phyloP scores from a whole-genome alignment of 2,888 invertebrate genomes.

The Thecocarcelia acutangulata region DNA sequence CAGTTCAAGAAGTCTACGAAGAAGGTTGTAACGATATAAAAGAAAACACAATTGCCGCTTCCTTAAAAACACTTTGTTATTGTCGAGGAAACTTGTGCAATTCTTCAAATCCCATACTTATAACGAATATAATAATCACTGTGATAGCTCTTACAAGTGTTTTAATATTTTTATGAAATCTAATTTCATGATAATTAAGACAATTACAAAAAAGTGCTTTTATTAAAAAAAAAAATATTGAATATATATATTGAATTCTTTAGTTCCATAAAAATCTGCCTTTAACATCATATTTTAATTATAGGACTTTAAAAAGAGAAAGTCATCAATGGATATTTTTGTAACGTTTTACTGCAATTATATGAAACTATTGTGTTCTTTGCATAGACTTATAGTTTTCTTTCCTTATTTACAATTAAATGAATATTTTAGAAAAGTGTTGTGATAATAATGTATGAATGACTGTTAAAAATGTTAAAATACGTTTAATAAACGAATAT shows the following conservation, averaged over 20 bases:
- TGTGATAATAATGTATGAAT: slow-evolving; percentile 46
- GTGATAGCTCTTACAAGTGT: slow-evolving; percentile 51
- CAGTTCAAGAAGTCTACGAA: slow-evolving; percentile 86
- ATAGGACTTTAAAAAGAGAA: background rate
- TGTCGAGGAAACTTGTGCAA: slow-evolving; percentile 90
- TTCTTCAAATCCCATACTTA: slow-evolving; percentile 77
- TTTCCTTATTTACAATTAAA: slow-evolving; percentile 17
- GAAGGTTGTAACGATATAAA: slow-evolving; percentile 87
- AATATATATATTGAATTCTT: slow-evolving; percentile 15
- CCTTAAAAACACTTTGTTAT: slow-evolving; percentile 85
- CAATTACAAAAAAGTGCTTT: background rate
- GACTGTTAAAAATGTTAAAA: background rate
- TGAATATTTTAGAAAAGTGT: slow-evolving; percentile 30
- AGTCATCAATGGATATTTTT: background rate
- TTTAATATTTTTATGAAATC: slow-evolving; percentile 36
- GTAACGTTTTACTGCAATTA: background rate
- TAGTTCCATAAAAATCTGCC: background rate
- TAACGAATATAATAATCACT: slow-evolving; percentile 42
- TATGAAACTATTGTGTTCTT: slow-evolving; percentile 36
- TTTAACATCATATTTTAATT: background rate
- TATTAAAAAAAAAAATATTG: background rate
- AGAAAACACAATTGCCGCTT: slow-evolving; percentile 83
- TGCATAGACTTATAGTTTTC: slow-evolving; percentile 28
- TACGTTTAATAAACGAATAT: slow-evolving; percentile 37
- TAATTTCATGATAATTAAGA: slow-evolving; percentile 1